A percentile compares a stretch with the other conserved stretches of the same genome.
These are phyloP conservation scores for Hipparchia semele DNA, from an alignment of 2,888 invertebrate species.

Conservation along the genomic window DNA sequence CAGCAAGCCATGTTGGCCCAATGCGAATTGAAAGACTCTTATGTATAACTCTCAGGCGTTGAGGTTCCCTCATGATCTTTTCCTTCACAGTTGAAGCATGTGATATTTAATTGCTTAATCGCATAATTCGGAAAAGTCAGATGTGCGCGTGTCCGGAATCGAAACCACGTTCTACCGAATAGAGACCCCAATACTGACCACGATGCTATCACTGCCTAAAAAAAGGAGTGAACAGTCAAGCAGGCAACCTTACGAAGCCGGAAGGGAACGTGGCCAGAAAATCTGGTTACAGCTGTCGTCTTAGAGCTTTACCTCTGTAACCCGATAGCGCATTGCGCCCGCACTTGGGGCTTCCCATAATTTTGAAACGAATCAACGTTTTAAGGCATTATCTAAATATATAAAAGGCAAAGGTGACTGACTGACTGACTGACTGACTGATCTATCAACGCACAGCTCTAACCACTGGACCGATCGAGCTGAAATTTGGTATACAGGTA, in stretches of 20 bases:
- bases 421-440: no score
- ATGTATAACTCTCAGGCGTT: background rate
- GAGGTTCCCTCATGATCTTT: background rate
- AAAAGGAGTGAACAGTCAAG: background rate
- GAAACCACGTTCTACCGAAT: no score
- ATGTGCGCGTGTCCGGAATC: no score
- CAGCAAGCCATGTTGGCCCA: no score
- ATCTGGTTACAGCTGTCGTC: conserved; percentile 53
- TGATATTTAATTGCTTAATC: no score
- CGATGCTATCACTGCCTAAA: background rate
- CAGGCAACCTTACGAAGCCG: conserved; percentile 50
- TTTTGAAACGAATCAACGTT: conserved; percentile 26
- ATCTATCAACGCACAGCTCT: no score
- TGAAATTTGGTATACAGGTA: no score
- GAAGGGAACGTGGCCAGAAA: conserved; percentile 52
- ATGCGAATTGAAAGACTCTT: background rate
- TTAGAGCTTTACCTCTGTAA: conserved; percentile 51
- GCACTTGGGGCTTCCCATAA: conserved; percentile 37
- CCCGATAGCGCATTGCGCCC: conserved; percentile 42
- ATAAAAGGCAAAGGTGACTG: no score
- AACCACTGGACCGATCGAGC: no score
- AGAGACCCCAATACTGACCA: background rate
- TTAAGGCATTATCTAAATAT: conserved; percentile 10
- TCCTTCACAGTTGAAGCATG: no score
- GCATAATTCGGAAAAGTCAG: no score